Conservation (phyloP, 2,113 vertebrate genomes). For the Pterocles orientalis region DNA sequence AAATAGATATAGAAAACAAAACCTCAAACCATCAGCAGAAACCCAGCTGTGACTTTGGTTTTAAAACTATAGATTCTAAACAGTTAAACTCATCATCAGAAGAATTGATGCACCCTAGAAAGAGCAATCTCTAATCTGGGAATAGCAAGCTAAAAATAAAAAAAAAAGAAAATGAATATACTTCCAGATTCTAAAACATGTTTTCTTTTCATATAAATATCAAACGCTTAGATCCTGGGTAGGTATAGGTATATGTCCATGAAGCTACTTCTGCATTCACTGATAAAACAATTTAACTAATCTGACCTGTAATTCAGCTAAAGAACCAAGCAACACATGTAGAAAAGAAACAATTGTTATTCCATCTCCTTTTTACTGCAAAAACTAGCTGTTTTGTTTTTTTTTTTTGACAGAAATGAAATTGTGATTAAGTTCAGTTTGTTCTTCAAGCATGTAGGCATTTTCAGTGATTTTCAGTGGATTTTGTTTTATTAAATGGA, state of each 20-base stretch:
- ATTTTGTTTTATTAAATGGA: conserved; percentile 6
- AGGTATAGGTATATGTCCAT: neutral
- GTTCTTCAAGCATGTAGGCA: neutral
- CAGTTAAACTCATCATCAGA: neutral
- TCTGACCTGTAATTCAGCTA: neutral
- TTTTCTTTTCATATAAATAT: neutral
- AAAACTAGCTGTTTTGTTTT: neutral
- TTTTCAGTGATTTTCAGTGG: conserved; percentile 1
- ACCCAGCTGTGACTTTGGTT: neutral
- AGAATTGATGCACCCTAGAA: neutral
- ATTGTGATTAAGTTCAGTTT: neutral
- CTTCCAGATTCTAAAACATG: neutral
- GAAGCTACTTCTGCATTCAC: neutral
- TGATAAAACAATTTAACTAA: neutral
- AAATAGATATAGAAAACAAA: neutral
- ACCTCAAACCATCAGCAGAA: neutral
- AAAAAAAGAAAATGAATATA: neutral
- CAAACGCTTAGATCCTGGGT: neutral
- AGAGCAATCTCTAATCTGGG: neutral
- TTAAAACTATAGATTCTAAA: neutral
- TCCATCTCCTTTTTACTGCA: neutral
- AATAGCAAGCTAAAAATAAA: neutral
- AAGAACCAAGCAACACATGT: neutral
- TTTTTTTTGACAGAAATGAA: neutral
- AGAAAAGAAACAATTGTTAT: neutral